Conservation (phyloP, 2,113 vertebrate species). For the Australoheros scitulus region DNA sequence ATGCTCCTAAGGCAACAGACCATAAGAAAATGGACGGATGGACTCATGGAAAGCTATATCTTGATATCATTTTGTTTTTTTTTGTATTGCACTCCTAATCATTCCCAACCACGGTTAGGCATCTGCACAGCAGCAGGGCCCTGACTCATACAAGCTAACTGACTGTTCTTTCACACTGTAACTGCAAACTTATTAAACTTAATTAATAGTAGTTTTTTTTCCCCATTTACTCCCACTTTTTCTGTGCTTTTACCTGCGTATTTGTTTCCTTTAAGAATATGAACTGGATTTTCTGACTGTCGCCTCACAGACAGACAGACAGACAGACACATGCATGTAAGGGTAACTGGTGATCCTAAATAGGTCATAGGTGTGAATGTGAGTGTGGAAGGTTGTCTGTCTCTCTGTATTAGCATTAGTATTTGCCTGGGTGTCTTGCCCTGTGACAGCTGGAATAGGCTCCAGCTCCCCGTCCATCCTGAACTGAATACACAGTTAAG, state of each 20-base stretch:
- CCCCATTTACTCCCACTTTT: neutral
- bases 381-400: neutral
- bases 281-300: constrained; percentile 1
- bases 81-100: neutral
- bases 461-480: neutral
- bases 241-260: neutral
- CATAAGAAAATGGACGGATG: no score
- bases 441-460: no score
- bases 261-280: neutral
- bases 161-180: neutral
- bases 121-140: no score
- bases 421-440: neutral
- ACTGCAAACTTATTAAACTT: neutral
- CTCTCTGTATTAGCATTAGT: neutral
- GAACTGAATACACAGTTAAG: neutral
- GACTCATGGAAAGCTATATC: neutral
- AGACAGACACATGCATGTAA: neutral
- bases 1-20: neutral
- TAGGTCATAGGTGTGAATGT: neutral
- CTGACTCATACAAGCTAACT: neutral
- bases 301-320: neutral
- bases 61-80: neutral
- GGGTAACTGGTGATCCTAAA: neutral
- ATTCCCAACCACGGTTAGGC: neutral
- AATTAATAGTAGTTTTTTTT: neutral